phyloP scores from a whole-genome alignment of 2,113 vertebrate species.

The Hemichromis elongatus region DNA sequence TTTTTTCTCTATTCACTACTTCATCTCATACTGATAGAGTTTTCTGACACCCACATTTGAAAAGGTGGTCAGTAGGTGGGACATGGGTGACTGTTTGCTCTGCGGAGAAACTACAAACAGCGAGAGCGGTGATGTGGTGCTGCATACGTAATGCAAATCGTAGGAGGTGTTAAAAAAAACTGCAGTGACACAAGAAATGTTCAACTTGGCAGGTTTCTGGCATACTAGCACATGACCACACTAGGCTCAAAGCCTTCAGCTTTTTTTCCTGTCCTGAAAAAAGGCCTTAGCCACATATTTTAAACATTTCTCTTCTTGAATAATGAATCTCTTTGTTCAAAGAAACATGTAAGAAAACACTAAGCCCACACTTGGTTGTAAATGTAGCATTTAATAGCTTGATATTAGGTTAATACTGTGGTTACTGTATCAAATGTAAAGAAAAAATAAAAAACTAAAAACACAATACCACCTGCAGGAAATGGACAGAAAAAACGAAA shows the following conservation, averaged over 20 bases:
- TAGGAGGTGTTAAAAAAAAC: conserved; percentile 33
- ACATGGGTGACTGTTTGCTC: conserved; percentile 7
- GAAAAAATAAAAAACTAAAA: not conserved
- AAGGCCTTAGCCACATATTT: not conserved
- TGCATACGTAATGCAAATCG: conserved; percentile 28
- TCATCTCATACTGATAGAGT: not conserved
- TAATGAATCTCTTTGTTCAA: not conserved
- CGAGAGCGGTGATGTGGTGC: not conserved
- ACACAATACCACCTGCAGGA: not conserved
- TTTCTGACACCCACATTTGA: conserved; percentile 27
- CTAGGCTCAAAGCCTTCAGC: not conserved
- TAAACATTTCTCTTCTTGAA: not conserved
- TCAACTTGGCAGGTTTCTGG: conserved; percentile 13
- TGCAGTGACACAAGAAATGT: conserved; percentile 31
- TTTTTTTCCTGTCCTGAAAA: not conserved
- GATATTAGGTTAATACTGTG: not conserved
- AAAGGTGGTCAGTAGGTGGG: conserved; percentile 50
- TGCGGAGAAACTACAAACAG: conserved; percentile 13
- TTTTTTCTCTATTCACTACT: not conserved
- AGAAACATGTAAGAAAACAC: not conserved
- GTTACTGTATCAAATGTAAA: not conserved
- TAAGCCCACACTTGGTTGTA: not conserved
- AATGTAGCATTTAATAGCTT: not conserved
- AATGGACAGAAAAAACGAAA: not conserved
- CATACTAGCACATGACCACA: conserved; percentile 4